Conservation (phyloP, 1,140 invertebrate genomes). For the Amyelois transitella region DNA sequence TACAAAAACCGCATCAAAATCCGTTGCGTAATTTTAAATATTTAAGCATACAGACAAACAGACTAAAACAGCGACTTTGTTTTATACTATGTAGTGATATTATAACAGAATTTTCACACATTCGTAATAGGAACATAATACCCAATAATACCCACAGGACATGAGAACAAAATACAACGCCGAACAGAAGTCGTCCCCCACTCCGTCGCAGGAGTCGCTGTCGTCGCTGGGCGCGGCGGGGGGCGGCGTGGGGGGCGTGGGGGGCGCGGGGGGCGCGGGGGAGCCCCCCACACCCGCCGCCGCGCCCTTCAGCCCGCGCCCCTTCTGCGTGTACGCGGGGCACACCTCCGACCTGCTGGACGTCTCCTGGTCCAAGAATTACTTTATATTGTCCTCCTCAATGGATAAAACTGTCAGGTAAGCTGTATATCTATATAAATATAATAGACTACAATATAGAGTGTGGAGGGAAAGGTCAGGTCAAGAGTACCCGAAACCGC, state of each 20-base stretch:
- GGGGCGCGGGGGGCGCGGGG: slow-evolving; percentile 44
- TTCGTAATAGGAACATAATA: neutral
- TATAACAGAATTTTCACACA: neutral
- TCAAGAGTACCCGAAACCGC: too few relatives aligned
- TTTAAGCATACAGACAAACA: too few relatives aligned
- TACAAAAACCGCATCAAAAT: too few relatives aligned
- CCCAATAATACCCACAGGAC: slow-evolving; percentile 75
- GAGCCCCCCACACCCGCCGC: slow-evolving; percentile 63
- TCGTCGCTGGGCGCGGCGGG: slow-evolving; percentile 74
- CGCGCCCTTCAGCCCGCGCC: slow-evolving; percentile 92
- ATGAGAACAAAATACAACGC: slow-evolving; percentile 95
- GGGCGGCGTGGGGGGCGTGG: slow-evolving; percentile 13
- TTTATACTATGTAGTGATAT: too few relatives aligned
- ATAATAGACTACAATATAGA: neutral
- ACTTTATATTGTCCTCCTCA: slow-evolving; percentile 96
- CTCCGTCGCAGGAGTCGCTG: slow-evolving; percentile 91
- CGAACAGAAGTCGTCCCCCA: slow-evolving; percentile 89
- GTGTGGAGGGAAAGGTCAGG: too few relatives aligned
- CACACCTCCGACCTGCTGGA: slow-evolving; percentile 98
- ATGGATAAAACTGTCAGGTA: slow-evolving; percentile 96
- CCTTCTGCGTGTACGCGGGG: slow-evolving; percentile 95
- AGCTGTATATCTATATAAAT: neutral
- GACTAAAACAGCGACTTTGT: too few relatives aligned
- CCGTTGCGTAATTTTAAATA: too few relatives aligned
- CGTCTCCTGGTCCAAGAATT: slow-evolving; percentile 98